Evolutionary conservation across 2,113 vertebrate species (phyloP), one percentile per base, ranked within the genome.

Genomic region (Haplotaxodon microlepis): DNA sequence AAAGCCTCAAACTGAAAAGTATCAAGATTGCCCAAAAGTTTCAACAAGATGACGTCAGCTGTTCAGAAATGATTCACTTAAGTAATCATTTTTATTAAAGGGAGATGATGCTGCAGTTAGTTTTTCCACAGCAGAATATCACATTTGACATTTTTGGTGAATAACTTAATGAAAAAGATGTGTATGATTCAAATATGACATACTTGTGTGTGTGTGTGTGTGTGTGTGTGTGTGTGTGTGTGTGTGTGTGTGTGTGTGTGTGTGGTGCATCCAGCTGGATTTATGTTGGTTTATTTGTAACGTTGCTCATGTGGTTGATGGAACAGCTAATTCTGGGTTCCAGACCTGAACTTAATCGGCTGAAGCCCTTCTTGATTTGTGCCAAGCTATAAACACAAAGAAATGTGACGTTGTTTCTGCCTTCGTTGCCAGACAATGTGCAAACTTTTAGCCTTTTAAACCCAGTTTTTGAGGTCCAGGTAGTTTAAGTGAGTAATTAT

Each of bases 331-430:
- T 40, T 69, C 63, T 69, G 63, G 9, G 36, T 14, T 36, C 11
- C 17, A 34, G 31, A 36, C 59, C 34, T 63, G 31, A 19, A 63
- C 59, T 38, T n/a, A 5, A 36, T 66, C 17, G 1, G 6, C 61
- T 66, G 34, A 69, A 40, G 11, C 12, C 4, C 12, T 1, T 71
- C 3, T 24, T 71, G 2, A 3, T 13, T 71, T 21, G 10, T 40
- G 34, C 61, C 1, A 2, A 42, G n/a, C 11, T 69, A 69, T 13
- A 24, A 24, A 42, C 19, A 9, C 21, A 73, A 17, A 73, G 56
- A 45, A 7, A 4, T 9, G 36, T 69, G 38, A 17, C 0, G 8
- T 0, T 27, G 21, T 10, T 27, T 73, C n/a, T 42, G 7, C n/a
- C 12, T 71, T 71, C 1, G 5, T 14, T 71, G 12, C n/a, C 38